These are phyloP conservation scores for Bedellia somnulentella DNA, from an alignment of 2,888 invertebrate species.

Conservation along the genomic window DNA sequence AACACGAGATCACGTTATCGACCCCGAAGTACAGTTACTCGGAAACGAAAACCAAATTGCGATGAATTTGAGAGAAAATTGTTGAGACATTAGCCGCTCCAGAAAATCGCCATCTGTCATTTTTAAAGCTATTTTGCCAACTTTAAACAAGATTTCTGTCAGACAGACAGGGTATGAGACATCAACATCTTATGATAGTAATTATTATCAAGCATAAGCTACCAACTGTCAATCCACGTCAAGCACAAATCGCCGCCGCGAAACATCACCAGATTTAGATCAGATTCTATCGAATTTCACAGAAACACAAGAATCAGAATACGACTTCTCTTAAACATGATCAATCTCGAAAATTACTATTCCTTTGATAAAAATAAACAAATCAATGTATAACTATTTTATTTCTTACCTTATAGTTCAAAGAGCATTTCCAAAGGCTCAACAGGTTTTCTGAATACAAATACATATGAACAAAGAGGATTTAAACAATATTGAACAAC, in stretches of 20 bases:
- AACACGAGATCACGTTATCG: constrained; percentile 9
- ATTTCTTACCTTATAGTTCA: constrained; percentile 7
- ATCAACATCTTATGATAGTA: too few species aligned
- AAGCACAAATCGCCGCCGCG: too few species aligned
- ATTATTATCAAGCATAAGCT: too few species aligned
- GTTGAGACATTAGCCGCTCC: constrained; percentile 6
- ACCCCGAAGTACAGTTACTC: constrained; percentile 7
- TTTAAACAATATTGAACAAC: constrained; percentile 4
- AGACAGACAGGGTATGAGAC: too few species aligned
- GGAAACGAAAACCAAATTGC: constrained; percentile 7
- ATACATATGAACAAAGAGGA: constrained; percentile 8
- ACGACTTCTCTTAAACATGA: constrained; percentile 7
- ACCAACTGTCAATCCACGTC: too few species aligned
- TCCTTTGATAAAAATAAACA: not conserved
- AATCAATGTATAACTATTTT: constrained; percentile 1
- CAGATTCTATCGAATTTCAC: too few species aligned
- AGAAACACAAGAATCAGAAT: too few species aligned
- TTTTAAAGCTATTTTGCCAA: constrained; percentile 10
- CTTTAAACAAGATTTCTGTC: constrained; percentile 14
- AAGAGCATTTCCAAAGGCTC: constrained; percentile 8
- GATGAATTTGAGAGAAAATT: constrained; percentile 10
- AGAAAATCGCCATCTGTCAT: constrained; percentile 7
- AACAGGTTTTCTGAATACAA: constrained; percentile 13
- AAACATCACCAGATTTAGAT: too few species aligned
- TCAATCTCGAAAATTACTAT: constrained; percentile 3